Base-by-base conservation (phyloP, 2,888 invertebrate genomes). In the Pammene aurita region DNA sequence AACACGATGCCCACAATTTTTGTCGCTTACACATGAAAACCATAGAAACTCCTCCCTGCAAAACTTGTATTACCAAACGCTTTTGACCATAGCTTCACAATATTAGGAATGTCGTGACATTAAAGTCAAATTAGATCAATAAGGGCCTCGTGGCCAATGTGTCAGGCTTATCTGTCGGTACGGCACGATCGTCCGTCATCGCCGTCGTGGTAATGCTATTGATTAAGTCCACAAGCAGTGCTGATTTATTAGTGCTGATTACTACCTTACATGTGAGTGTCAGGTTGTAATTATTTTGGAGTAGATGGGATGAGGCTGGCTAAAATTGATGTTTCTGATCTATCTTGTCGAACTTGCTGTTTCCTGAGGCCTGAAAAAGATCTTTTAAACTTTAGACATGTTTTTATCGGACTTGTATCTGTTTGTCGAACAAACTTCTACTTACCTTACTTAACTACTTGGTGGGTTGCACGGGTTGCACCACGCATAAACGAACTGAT, bases 201-300 rank as follows among this genome's bases (percentile, higher is more conserved):
- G 75, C 73, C 72, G 58, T 26, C 52, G 26, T 52, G 13, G 76
- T 77, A 76, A 78, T 79, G 81, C 81, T 78, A 82, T 83, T 86
- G 87, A 89, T 89, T 88, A 86, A 86, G 84, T 87, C 83, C 81
- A 81, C 81, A 83, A 84, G 85, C 85, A 85, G 85, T 74, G 70
- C 81, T 88, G 87, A 89, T 89, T 88, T 88, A 89, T 88, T 86
- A 80, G 80, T 68, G 69, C 64, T 72, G 72, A 74, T 75, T 72
- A 76, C 67, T 58, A 65, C 69, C 68, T 65, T 65, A 65, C 65
- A 69, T 60, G 57, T 69, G 54, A 68, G 52, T 41, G 55, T 56
- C 42, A 54, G 26, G 46, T 65, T 69, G 60, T 69, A 65, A 69
- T 69, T 69, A 65, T 48, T 64, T 44, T 2, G 34, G 63, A 64